Percentiles rank a stretch among this genome's conserved stretches.
Conservation (phyloP, 2,113 vertebrate genomes). For the Bufo gargarizans region DNA sequence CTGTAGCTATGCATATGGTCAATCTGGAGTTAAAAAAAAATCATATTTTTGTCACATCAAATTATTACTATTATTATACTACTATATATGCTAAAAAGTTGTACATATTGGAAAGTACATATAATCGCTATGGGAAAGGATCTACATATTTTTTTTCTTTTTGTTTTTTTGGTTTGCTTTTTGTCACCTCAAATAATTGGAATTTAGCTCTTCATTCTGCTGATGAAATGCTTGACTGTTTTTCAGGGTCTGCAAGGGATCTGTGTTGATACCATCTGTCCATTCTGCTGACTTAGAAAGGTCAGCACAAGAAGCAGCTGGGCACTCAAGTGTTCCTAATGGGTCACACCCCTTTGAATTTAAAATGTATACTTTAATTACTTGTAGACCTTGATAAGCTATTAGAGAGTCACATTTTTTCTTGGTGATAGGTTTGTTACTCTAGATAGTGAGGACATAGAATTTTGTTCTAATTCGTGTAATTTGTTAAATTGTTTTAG, state of each 20-base stretch:
- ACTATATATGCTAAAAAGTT: too few relatives aligned
- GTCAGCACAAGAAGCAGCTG: slow-evolving; percentile 20
- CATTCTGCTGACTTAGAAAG: slow-evolving; percentile 20
- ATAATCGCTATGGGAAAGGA: not conserved
- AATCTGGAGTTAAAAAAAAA: too few relatives aligned
- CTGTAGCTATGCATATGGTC: too few relatives aligned
- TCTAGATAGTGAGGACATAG: slow-evolving; percentile 35
- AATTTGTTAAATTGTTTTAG: not conserved
- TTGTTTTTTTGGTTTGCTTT: not conserved
- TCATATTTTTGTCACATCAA: too few relatives aligned
- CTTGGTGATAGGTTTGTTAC: slow-evolving; percentile 32
- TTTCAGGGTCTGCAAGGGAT: not conserved
- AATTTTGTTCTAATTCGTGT: not conserved
- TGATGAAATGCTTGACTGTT: not conserved
- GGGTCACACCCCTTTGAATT: slow-evolving; percentile 46
- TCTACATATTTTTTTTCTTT: not conserved
- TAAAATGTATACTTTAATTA: slow-evolving; percentile 47
- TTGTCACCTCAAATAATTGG: not conserved
- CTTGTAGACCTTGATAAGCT: slow-evolving; percentile 20
- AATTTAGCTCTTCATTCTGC: not conserved
- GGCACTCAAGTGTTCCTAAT: slow-evolving; percentile 43
- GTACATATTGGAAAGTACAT: not conserved
- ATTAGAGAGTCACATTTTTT: slow-evolving; percentile 15
- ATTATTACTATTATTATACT: too few relatives aligned
- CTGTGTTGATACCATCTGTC: slow-evolving; percentile 49